Percentiles rank a stretch among this genome's conserved stretches.
These are phyloP conservation scores for Tinea pellionella DNA, from an alignment of 2,888 invertebrate species.

Conservation along the genomic window DNA sequence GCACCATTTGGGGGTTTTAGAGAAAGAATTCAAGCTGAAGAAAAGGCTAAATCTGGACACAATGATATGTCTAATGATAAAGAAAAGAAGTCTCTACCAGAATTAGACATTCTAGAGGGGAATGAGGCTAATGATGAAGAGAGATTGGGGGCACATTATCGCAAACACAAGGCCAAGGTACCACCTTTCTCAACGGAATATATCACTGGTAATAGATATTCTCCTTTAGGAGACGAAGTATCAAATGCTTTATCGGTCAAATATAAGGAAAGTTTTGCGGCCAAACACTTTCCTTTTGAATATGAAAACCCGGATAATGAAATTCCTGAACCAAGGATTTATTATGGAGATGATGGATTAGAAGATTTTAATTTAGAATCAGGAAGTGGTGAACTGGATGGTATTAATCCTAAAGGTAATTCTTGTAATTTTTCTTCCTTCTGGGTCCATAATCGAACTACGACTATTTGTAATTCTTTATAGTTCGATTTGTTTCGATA, in stretches of 20 bases:
- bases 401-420: conserved; percentile 43
- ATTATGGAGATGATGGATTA: conserved; percentile 64
- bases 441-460: not conserved
- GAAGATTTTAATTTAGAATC: conserved; percentile 49
- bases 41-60: conserved; percentile 26
- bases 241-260: conserved; percentile 51
- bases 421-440: not conserved
- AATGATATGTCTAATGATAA: conserved; percentile 28
- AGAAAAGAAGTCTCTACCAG: conserved; percentile 45
- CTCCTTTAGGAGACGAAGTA: conserved; percentile 54
- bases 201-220: conserved; percentile 46
- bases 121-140: conserved; percentile 50
- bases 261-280: conserved; percentile 56
- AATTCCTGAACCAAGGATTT: conserved; percentile 67
- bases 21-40: conserved; percentile 49
- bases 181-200: conserved; percentile 54
- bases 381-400: conserved; percentile 53
- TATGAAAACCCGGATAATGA: conserved; percentile 52
- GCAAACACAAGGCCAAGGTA: conserved; percentile 47
- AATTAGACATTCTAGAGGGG: conserved; percentile 23
- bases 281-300: conserved; percentile 60
- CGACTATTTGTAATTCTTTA: no score
- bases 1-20: conserved; percentile 56
- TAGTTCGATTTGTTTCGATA: not conserved
- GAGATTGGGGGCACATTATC: conserved; percentile 57